Conservation (phyloP, 2,888 invertebrate species). For the Proisotoma minuta region DNA sequence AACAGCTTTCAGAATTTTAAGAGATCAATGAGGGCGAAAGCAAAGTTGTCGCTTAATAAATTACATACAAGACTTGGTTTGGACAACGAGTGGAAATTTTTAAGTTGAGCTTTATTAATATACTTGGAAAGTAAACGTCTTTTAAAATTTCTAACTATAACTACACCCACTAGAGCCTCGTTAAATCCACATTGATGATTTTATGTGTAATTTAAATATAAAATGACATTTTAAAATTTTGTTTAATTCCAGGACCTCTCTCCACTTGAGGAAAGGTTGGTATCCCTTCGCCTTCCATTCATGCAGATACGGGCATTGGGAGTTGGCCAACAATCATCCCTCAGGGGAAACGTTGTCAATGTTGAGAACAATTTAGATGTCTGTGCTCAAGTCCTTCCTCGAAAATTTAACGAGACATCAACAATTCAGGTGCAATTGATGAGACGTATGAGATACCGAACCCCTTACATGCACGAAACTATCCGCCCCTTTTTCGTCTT, state of each 20-base stretch:
- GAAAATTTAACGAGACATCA: conserved; percentile 23
- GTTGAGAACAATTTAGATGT: conserved; percentile 26
- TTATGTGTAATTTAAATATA: too few species aligned
- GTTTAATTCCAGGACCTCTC: conserved; percentile 2
- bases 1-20: too few species aligned
- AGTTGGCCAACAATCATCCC: conserved; percentile 15
- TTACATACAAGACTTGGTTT: too few species aligned
- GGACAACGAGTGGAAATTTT: too few species aligned
- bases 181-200: too few species aligned
- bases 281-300: background rate
- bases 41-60: too few species aligned
- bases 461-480: conserved; percentile 24
- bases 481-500: conserved; percentile 21
- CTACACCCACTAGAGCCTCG: too few species aligned
- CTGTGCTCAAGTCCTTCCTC: conserved; percentile 24
- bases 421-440: conserved; percentile 27
- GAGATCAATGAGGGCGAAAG: too few species aligned
- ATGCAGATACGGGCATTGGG: conserved; percentile 3
- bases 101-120: too few species aligned
- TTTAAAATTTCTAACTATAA: too few species aligned
- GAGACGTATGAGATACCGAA: conserved; percentile 20
- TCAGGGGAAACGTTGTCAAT: conserved; percentile 30
- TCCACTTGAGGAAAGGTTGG: conserved; percentile 4
- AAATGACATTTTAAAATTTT: too few species aligned
- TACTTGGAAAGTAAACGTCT: too few species aligned